Base-by-base conservation (phyloP, 2,888 invertebrate genomes). In the Carpatolechia fugitivella region DNA sequence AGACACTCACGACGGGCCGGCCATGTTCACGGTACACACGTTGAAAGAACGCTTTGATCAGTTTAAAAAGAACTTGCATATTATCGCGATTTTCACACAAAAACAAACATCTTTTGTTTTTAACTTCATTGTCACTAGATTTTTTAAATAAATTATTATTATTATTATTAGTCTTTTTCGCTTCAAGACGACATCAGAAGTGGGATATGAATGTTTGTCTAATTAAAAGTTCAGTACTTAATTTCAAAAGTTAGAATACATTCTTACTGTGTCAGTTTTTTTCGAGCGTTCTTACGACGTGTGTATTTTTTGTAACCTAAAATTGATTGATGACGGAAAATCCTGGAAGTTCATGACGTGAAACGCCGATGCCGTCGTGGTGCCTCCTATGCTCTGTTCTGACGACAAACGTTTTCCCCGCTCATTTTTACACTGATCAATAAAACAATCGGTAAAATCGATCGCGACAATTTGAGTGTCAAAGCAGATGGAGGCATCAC, bases 381-480 rank as follows among this genome's bases (percentile, higher is more conserved):
- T 88, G 88, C 86, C 88, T 88, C 87, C 83, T 86, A 82, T 87
- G 87, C 80, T 86, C 84, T 84, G 89, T 90, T 90, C 89, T 86
- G 84, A 81, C 82, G 87, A 86, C 89, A 53, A 57, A 56, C 18
- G 40, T 8, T 8, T 16, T 18, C 3, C 57, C 62, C 67, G 63
- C 60, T 14, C 11, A 10, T 48, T 40, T 6, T 14, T 14, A 30
- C n/a, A 31, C 6, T n/a, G 6, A 20, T 20, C 35, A 20, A 20
- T 16, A 16, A 35, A 5, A 16, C 14, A 18, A 18, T 13, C 33
- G 14, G 14, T 51, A 35, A 40, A 8, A 48, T 54, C 33, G 41
- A n/a, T 55, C 20, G 35, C 52, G 52, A 31, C n/a, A 44, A 24
- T 31, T 40, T 66, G 61, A 60, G 62, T 63, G 64, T 64, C 72